phyloP scores from a whole-genome alignment of 2,113 vertebrate genomes.

The Prolemur simus region DNA sequence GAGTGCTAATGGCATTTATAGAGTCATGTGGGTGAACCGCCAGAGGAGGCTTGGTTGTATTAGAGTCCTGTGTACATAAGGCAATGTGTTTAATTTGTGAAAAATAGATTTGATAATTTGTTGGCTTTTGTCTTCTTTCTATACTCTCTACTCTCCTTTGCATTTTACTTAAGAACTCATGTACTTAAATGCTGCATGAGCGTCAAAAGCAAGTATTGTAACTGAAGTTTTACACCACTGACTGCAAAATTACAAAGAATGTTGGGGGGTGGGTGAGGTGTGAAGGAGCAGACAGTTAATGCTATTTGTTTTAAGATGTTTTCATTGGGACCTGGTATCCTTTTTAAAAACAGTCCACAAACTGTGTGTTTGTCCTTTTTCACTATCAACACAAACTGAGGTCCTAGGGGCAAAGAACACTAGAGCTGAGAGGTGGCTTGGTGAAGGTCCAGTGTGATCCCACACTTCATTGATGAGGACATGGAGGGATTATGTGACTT shows the following conservation, averaged over 20 bases:
- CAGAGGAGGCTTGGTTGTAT: neutral
- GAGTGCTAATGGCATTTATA: conserved; percentile 22
- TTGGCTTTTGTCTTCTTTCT: conserved; percentile 42
- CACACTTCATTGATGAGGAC: neutral
- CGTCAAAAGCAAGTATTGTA: conserved; percentile 26
- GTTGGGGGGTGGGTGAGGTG: neutral
- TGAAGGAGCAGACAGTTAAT: conserved; percentile 1
- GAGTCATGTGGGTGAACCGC: conserved; percentile 14
- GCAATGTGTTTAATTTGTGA: neutral
- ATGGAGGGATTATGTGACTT: fast-evolving
- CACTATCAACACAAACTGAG: neutral
- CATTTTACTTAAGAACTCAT: conserved; percentile 31
- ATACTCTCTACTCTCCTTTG: neutral
- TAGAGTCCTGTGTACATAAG: neutral
- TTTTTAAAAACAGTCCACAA: conserved; percentile 48
- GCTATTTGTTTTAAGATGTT: conserved; percentile 62
- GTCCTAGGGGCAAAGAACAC: neutral
- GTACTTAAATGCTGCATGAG: neutral
- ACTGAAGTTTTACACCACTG: neutral
- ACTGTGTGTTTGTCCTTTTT: neutral
- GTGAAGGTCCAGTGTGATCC: neutral
- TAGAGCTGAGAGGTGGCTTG: neutral
- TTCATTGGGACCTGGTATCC: conserved; percentile 41
- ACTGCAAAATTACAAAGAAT: neutral
- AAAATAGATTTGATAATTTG: conserved; percentile 47